These are phyloP conservation scores for Sebastes schlegelii DNA, from an alignment of 2,113 vertebrate species.

Conservation along the genomic window DNA sequence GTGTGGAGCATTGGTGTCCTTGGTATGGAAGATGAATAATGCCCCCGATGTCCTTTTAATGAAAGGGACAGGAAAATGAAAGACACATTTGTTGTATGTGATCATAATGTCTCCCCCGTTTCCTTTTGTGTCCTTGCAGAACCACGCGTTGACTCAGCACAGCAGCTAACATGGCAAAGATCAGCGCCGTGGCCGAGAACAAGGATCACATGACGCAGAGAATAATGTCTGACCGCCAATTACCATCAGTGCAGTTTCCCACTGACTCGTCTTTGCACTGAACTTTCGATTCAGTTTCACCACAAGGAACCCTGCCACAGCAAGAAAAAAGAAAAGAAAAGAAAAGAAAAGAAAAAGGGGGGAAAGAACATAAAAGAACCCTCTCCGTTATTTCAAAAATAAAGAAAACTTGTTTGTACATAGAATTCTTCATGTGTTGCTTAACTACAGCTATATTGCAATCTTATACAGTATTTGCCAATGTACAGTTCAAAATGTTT, in stretches of 20 bases:
- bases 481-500: constrained; percentile 83
- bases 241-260: constrained; percentile 74
- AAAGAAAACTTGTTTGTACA: constrained; percentile 94
- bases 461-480: constrained; percentile 91
- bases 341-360: constrained; percentile 82
- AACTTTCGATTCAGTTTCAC: constrained; percentile 92
- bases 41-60: background rate
- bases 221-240: constrained; percentile 71
- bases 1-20: background rate
- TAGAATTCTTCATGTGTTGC: constrained; percentile 98
- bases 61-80: constrained; percentile 3
- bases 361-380: constrained; percentile 57
- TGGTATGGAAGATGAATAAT: background rate
- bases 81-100: constrained; percentile 13
- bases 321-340: constrained; percentile 90
- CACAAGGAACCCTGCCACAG: constrained; percentile 85
- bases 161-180: constrained; percentile 94
- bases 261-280: constrained; percentile 92
- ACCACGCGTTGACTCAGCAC: constrained; percentile 98
- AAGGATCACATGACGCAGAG: constrained; percentile 60
- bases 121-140: constrained; percentile 87
- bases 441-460: constrained; percentile 89
- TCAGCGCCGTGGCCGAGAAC: constrained; percentile 81
- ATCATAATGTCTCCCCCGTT: constrained; percentile 58
- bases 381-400: constrained; percentile 78